Conservation (phyloP, 2,888 invertebrate genomes). For the Chrysomela aeneicollis region DNA sequence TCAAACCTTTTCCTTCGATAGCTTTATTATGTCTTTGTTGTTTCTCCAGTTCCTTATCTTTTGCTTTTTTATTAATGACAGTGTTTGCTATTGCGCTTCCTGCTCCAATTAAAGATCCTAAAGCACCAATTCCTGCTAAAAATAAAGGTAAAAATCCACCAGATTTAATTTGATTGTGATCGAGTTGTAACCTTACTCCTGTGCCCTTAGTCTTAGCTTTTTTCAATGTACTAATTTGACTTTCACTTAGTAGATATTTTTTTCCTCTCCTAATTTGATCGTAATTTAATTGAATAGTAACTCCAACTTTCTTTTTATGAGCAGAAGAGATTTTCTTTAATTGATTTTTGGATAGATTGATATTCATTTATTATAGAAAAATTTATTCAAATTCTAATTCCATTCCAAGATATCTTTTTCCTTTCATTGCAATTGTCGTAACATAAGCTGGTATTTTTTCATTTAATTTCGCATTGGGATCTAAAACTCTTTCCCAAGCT, state of each 20-base stretch:
- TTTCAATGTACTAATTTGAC: background rate
- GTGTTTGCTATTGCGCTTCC: slow-evolving; percentile 10
- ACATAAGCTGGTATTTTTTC: slow-evolving; percentile 14
- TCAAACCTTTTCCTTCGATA: background rate
- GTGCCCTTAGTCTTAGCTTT: slow-evolving; percentile 2
- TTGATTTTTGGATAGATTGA: slow-evolving; percentile 11
- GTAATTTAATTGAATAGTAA: slow-evolving; percentile 7
- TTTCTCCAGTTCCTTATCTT: background rate
- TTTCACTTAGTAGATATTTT: background rate
- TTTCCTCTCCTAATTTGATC: slow-evolving; percentile 3
- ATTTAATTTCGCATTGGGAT: background rate
- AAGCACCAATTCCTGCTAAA: slow-evolving; percentile 6
- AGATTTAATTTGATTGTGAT: slow-evolving; percentile 8
- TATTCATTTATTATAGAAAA: background rate
- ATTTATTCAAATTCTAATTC: slow-evolving; percentile 10
- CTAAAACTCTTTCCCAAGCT: slow-evolving; percentile 6
- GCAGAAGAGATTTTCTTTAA: slow-evolving; percentile 10
- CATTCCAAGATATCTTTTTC: slow-evolving; percentile 6
- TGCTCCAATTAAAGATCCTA: slow-evolving; percentile 10
- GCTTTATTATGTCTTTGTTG: slow-evolving; percentile 16
- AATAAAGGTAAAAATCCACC: slow-evolving; percentile 14
- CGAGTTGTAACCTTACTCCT: slow-evolving; percentile 8
- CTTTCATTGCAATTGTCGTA: slow-evolving; percentile 10
- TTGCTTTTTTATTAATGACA: background rate
- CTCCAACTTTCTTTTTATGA: slow-evolving; percentile 11